Evolutionary conservation across 2,888 invertebrate species (phyloP).

Genomic region (Actias luna): DNA sequence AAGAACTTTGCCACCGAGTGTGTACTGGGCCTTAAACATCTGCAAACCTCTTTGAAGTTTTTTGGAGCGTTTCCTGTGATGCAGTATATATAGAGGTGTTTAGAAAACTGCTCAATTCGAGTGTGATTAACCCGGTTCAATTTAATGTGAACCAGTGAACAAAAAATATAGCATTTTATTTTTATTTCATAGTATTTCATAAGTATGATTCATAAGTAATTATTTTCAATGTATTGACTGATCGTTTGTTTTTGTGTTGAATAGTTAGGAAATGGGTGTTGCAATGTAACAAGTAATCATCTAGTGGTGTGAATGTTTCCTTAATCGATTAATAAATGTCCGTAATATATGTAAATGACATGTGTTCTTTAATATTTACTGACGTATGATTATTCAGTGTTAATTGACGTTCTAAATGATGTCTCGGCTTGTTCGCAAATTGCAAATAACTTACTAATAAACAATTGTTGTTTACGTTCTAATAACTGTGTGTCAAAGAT

Average conservation of each 20-base stretch:
- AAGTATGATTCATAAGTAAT: neutral
- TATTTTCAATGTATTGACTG: neutral
- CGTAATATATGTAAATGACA: slow-evolving; percentile 18
- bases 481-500: slow-evolving; percentile 6
- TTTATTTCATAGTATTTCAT: neutral
- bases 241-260: slow-evolving; percentile 1
- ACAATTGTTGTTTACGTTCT: slow-evolving; percentile 21
- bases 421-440: neutral
- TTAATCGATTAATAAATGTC: neutral
- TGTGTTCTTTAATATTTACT: slow-evolving; percentile 24
- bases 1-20: neutral
- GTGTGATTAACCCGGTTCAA: neutral
- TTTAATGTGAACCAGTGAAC: slow-evolving; percentile 7
- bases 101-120: neutral
- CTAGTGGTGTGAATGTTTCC: neutral
- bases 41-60: neutral
- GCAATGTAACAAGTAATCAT: neutral
- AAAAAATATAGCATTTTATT: neutral
- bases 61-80: neutral
- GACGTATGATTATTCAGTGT: slow-evolving; percentile 3
- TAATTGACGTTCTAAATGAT: slow-evolving; percentile 18
- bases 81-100: neutral
- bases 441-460: slow-evolving; percentile 9
- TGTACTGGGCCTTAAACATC: neutral
- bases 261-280: neutral